Conservation (phyloP, 2,797 vertebrate species). For the Stomatorhinus walkeri region DNA sequence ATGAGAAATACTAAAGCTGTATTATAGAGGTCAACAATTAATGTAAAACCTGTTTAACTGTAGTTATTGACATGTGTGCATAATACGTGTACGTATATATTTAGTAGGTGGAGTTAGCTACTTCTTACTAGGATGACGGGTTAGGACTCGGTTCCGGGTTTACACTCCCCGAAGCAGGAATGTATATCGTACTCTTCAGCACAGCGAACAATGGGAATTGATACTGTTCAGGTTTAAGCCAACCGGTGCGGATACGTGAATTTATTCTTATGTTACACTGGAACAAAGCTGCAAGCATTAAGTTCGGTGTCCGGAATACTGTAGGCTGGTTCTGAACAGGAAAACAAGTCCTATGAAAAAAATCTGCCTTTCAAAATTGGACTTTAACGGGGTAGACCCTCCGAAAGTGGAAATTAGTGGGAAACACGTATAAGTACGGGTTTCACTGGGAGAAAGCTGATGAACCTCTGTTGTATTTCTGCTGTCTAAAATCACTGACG, state of each 20-base stretch:
- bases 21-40: not conserved
- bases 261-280: not conserved
- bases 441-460: not conserved
- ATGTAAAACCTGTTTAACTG: not conserved
- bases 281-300: not conserved
- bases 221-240: not conserved
- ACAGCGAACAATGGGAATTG: not conserved
- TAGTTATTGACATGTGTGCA: not conserved
- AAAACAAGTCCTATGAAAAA: not conserved
- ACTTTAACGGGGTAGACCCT: not conserved
- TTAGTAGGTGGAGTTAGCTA: not conserved
- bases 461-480: not conserved
- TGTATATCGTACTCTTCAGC: not conserved
- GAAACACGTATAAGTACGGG: not conserved
- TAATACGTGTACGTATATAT: not conserved
- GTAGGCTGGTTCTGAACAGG: not conserved
- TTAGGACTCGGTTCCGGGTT: not conserved
- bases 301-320: not conserved
- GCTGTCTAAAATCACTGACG: not conserved
- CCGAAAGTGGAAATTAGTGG: not conserved
- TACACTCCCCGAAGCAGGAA: not conserved
- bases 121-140: not conserved
- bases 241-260: not conserved
- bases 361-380: not conserved
- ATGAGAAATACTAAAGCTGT: not conserved